Conservation (phyloP, 1,140 invertebrate genomes). For the Hirudo medicinalis region DNA sequence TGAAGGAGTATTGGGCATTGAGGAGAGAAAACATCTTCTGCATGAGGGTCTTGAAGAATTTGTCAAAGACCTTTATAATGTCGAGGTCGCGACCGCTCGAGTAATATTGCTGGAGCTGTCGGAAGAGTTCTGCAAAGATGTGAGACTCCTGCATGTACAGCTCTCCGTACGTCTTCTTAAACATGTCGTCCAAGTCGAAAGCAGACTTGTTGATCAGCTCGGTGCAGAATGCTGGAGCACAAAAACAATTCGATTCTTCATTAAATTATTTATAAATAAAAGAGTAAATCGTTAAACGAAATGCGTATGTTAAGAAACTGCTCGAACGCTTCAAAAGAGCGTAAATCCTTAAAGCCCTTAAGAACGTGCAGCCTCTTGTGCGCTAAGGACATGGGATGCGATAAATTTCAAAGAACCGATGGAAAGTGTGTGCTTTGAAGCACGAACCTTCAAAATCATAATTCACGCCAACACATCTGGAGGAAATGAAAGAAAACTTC, state of each 20-base stretch:
- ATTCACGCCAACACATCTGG: too few relatives aligned
- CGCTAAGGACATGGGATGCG: too few relatives aligned
- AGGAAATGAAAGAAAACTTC: too few relatives aligned
- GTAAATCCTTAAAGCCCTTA: too few relatives aligned
- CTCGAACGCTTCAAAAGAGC: too few relatives aligned
- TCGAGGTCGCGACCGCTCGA: slow-evolving; percentile 49
- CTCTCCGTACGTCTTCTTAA: slow-evolving; percentile 81
- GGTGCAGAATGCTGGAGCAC: slow-evolving; percentile 64
- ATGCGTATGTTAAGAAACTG: too few relatives aligned
- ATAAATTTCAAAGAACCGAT: too few relatives aligned
- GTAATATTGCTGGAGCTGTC: slow-evolving; percentile 78
- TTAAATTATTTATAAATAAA: background rate
- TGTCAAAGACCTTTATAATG: slow-evolving; percentile 70
- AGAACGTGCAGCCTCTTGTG: too few relatives aligned
- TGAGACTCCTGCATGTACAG: slow-evolving; percentile 84
- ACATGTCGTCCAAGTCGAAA: slow-evolving; percentile 79
- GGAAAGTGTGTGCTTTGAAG: too few relatives aligned
- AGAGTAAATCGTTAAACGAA: too few relatives aligned
- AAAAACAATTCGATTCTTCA: slow-evolving; percentile 12
- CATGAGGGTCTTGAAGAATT: slow-evolving; percentile 81
- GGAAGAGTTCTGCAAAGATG: slow-evolving; percentile 80
- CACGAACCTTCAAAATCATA: too few relatives aligned
- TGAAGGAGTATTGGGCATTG: slow-evolving; percentile 75
- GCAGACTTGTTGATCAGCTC: slow-evolving; percentile 67
- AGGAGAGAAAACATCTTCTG: slow-evolving; percentile 86